A percentile compares a stretch with the other conserved stretches of the same genome.
phyloP scores from a whole-genome alignment of 2,888 invertebrate genomes.

The Colletes collaris region DNA sequence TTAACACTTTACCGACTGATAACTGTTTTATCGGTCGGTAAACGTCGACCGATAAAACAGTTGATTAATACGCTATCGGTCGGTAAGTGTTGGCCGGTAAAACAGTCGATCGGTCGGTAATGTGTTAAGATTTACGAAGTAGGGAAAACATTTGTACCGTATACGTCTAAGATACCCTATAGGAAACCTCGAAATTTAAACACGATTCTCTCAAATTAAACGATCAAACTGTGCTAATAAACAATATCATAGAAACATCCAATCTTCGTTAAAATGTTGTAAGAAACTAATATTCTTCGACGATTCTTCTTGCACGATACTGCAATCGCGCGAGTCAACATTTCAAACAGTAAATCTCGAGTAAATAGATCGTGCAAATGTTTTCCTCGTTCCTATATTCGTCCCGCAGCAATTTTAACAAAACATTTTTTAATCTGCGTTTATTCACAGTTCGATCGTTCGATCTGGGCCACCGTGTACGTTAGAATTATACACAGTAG shows the following conservation, averaged over 20 bases:
- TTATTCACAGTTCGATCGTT: not conserved
- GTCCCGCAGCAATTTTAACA: not conserved
- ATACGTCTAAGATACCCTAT: conserved; percentile 1
- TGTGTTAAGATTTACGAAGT: conserved; percentile 3
- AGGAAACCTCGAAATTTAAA: not conserved
- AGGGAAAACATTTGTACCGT: not conserved
- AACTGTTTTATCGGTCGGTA: no score
- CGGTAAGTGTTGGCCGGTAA: no score
- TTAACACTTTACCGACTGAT: no score
- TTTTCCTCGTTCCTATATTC: no score
- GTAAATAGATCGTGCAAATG: no score
- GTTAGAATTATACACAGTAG: not conserved
- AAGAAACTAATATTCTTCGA: not conserved
- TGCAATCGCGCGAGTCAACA: no score
- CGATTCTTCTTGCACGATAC: no score
- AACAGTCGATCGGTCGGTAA: no score
- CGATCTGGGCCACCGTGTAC: not conserved
- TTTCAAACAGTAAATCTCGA: no score
- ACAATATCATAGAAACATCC: not conserved
- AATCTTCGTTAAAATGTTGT: not conserved
- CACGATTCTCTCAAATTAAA: not conserved
- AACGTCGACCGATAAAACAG: no score
- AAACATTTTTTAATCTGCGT: not conserved
- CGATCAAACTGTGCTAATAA: not conserved
- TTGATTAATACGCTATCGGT: no score